Evolutionary conservation across 2,113 vertebrate species (phyloP).

Genomic region (Indicator indicator): DNA sequence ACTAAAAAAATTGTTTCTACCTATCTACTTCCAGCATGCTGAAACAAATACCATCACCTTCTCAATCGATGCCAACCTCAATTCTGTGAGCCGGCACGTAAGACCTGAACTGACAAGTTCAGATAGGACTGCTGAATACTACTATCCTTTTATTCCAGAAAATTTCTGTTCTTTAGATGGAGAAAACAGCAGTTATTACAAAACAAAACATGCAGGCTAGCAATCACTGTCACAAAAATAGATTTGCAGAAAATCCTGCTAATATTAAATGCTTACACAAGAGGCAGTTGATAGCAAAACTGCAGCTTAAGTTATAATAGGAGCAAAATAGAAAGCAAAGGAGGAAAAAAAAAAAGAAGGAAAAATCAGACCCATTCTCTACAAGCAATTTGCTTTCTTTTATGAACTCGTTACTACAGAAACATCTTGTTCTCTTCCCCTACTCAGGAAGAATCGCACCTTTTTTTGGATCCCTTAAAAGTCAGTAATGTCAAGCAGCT

Average conservation of each 20-base stretch:
- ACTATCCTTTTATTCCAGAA: conserved; percentile 7
- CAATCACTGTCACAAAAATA: not conserved
- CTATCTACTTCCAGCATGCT: not conserved
- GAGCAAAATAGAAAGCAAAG: not conserved
- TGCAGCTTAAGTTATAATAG: conserved; percentile 13
- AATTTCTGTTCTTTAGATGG: not conserved
- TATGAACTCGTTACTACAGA: conserved; percentile 32
- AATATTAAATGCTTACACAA: conserved; percentile 37
- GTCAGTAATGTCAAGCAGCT: conserved; percentile 29
- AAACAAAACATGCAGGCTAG: not conserved
- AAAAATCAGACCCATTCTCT: conserved; percentile 40
- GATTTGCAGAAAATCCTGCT: not conserved
- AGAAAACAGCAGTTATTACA: conserved; percentile 14
- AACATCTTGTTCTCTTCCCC: conserved; percentile 46
- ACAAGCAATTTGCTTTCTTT: conserved; percentile 53
- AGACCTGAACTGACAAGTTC: not conserved
- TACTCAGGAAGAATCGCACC: not conserved
- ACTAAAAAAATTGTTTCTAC: not conserved
- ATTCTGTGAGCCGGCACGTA: not conserved
- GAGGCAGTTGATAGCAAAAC: conserved; percentile 26
- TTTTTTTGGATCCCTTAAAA: conserved; percentile 35
- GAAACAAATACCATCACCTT: conserved; percentile 31
- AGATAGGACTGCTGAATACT: not conserved
- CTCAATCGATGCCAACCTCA: not conserved
- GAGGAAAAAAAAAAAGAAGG: not conserved